Percentiles rank a stretch among this genome's conserved stretches.
Conservation (phyloP, 2,797 vertebrate genomes). For the Xenopus petersii region DNA sequence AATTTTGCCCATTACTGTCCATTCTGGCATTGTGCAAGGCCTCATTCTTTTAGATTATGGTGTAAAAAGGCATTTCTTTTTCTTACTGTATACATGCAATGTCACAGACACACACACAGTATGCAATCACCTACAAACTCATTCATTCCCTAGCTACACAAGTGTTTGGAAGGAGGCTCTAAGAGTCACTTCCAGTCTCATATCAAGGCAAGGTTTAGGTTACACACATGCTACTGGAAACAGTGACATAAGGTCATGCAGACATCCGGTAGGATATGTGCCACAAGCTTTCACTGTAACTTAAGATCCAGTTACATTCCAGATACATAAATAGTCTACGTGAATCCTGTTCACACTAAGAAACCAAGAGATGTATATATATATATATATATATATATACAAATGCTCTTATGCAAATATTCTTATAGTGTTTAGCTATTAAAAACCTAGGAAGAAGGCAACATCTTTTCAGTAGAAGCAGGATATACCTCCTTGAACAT, state of each 20-base stretch:
- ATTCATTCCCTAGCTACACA: conserved; percentile 1
- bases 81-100: too few relatives aligned
- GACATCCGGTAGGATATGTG: conserved; percentile 36
- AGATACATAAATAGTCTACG: conserved; percentile 35
- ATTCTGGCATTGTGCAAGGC: too few relatives aligned
- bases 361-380: not conserved
- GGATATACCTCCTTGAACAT: too few relatives aligned
- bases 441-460: too few relatives aligned
- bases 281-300: conserved; percentile 37
- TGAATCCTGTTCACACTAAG: conserved; percentile 14
- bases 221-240: conserved; percentile 27
- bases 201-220: conserved; percentile 18
- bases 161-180: conserved; percentile 11
- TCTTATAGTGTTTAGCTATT: too few relatives aligned
- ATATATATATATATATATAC: not conserved
- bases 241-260: conserved; percentile 44
- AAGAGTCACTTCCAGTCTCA: not conserved
- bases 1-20: too few relatives aligned
- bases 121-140: not conserved
- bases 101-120: too few relatives aligned
- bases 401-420: too few relatives aligned
- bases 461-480: too few relatives aligned
- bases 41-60: too few relatives aligned
- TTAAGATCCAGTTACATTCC: conserved; percentile 34
- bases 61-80: too few relatives aligned